Evolutionary conservation across 2,797 vertebrate species (phyloP), one percentile per base, ranked within the genome.

Genomic region (Rhinogobio ventralis): DNA sequence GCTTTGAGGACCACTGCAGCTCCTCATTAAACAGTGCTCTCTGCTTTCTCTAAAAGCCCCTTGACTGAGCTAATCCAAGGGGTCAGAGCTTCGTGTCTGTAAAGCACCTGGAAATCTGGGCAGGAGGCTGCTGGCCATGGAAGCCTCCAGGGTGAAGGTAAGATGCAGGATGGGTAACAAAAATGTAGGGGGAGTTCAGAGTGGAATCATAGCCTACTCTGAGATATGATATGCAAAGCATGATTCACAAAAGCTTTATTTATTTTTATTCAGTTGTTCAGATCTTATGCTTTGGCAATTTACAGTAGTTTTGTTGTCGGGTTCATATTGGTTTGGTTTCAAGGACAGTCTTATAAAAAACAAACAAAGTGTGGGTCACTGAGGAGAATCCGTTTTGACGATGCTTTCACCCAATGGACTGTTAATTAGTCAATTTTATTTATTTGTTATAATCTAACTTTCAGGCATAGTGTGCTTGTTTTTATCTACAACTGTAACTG

Each of bases 131-230:
- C 89, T 90, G 92, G 86, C 74, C 90, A 95, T 93, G 86, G 86
- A 84, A 77, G 79, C 89, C 85, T 90, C 87, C 81, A 88, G 74
- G 75, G 49, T 82, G 84, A 94, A 93, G 92, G 92, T 93, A 91
- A 92, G 91, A 51, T 49, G 46, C n/a, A 14, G 4, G 28, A 17
- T 19, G 7, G 7, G 51, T 1, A 49, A 2, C 20, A 19, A 7
- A 10, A 66, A 33, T 23, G 10, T 28, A 53, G 57, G 30, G 36
- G 23, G 28, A 64, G 60, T 72, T 51, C 51, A 64, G 4, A 57
- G 11, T 10, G 5, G 15, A 45, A 15, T 57, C 33, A 28, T 42
- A 36, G 33, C 33, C 33, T 36, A 45, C 30, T 46, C 8, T 79
- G 10, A 49, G n/a, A n/a, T n/a, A n/a, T n/a, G 17, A 6, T 23